Base-by-base conservation (phyloP, 2,888 invertebrate genomes). In the Erannis defoliaria region DNA sequence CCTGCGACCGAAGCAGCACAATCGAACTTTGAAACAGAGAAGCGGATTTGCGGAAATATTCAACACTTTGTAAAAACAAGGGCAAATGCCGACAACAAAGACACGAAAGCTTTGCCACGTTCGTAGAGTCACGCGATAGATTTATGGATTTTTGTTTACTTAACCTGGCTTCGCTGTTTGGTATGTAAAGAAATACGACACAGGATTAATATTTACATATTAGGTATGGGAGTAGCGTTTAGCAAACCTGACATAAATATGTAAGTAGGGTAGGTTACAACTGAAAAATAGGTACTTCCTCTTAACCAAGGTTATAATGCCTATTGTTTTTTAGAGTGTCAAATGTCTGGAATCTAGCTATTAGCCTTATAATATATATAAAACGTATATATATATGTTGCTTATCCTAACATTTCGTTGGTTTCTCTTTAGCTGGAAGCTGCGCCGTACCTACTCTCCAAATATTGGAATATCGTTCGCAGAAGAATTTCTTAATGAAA, bases 101-200 rank as follows among this genome's bases (percentile, higher is more conserved):
- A 74, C 79, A 80, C 74, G 79, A 76, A 80, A 72, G 69, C 74
- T 68, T 45, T 51, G 40, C 40, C 31, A 8, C 40, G 51, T 78
- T 82, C 77, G 81, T 74, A 59, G 73, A 81, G 85, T 86, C 89
- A 88, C 87, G 88, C 88, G 80, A 85, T 71, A 75, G 78, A 82
- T 80, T 84, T 80, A 85, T 77, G 77, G 82, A 82, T 82, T 58
- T 85, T 77, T 71, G 72, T 60, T 55, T 56, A 51, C 50, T 51
- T 55, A 55, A 61, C 61, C 55, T 49, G 48, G 42, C 48, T 48
- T 56, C 29, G 38, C 37, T 4, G 31, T 26, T 33, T 37, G 16
- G 29, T 49, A 31, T 38, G 50, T 38, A 53, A 40, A 38, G 23
- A 58, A 51, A 51, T 16, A 21, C 33, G 26, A 49, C 31, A 51